Evolutionary conservation across 2,113 vertebrate genomes (phyloP).

Genomic region (Colius striatus): DNA sequence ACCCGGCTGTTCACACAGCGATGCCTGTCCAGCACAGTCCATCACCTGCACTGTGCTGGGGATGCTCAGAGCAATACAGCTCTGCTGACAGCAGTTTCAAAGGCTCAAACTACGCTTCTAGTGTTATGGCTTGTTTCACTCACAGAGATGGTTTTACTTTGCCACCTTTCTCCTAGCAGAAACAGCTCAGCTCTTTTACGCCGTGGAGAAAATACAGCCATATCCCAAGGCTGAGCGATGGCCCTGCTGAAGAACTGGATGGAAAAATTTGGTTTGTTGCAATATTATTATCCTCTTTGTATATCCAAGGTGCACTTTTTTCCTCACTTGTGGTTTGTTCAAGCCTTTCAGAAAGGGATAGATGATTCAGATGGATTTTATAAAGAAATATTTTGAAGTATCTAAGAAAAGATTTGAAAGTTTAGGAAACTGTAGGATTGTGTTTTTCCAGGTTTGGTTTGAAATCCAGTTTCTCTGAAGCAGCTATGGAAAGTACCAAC

Average conservation of each 20-base stretch:
- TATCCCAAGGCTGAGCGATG: not conserved
- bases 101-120: not conserved
- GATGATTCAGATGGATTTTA: not conserved
- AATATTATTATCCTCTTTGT: not conserved
- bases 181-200: not conserved
- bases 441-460: not conserved
- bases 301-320: not conserved
- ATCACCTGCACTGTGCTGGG: not conserved
- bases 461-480: not conserved
- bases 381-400: not conserved
- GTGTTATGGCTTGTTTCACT: not conserved
- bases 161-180: not conserved
- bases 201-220: not conserved
- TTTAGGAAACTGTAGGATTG: not conserved
- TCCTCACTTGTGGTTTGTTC: not conserved
- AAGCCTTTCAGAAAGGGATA: not conserved
- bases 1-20: accelerated
- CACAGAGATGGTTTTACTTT: not conserved
- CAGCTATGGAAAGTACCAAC: not conserved
- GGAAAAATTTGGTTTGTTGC: not conserved
- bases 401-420: not conserved
- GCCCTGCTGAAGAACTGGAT: not conserved
- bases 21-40: not conserved
- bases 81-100: not conserved
- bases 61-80: not conserved